Base-by-base conservation (phyloP, 1,140 invertebrate genomes). In the Bombus terrestris region DNA sequence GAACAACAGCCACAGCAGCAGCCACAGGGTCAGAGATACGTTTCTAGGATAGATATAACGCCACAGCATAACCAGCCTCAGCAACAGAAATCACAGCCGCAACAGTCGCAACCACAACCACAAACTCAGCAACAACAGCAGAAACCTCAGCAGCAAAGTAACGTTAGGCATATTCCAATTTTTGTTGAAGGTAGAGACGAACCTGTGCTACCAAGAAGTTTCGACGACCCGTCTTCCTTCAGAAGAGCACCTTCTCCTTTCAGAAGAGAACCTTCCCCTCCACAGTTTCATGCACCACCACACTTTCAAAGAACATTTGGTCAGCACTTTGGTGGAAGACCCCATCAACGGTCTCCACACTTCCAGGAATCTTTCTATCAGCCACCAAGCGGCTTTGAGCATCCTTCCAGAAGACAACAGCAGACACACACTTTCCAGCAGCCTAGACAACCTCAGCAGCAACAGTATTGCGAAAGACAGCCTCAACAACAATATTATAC, bases 161-260 rank as follows among this genome's bases (percentile, higher is more conserved):
- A 95, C 69, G 97, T 98, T 28, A 96, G 98, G 88, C 97, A 98
- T 91, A 98, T 98, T 93, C 98, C 98, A 5, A 98, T 98, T 66
- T 97, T 98, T 88, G 97, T 98, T 0, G 98, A 98, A 94, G 97
- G 98, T 37, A 95, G 98, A 62, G 97, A 98, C 89, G 96, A 97
- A 88, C 97, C 97, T 2, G 96, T 98, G 5, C 95, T 97, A 37
- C 96, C 97, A 71, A 97, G 96, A 79, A 95, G 95, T 80, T 90
- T 94, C 71, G 92, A 93, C 10, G 92, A 93, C 86, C 84, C 53
- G 28, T n/a, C 82, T 41, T 12, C 62, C 28, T 81, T n/a, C 59
- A 62, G 28, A 62, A 62, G 59, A 28, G 92, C 93, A 88, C 85
- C 57, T 37, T 32, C 85, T 37, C 18, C 62, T 9, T 81, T 81